Evolutionary conservation across 2,888 invertebrate species (phyloP).

Genomic region (Baccha elongata): DNA sequence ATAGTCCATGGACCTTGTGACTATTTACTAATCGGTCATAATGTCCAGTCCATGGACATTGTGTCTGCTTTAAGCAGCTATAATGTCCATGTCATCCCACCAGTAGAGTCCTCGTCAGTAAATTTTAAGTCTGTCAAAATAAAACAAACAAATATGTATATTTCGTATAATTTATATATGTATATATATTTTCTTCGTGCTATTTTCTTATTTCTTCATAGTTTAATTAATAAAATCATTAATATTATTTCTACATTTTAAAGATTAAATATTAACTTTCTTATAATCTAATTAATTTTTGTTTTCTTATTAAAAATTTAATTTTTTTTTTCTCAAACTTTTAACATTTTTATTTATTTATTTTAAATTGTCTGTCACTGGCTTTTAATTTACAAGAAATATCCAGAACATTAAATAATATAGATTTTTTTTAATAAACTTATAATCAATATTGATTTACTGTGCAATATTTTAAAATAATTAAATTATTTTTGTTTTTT

Average conservation of each 20-base stretch:
- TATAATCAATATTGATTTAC: conserved; percentile 10
- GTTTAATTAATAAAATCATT: conserved; percentile 29
- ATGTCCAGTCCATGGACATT: too few relatives aligned
- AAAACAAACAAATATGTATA: too few relatives aligned
- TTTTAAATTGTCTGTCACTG: conserved; percentile 46
- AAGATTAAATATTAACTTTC: conserved; percentile 8
- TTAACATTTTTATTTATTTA: neutral
- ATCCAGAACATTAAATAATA: conserved; percentile 50
- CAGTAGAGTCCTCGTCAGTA: too few relatives aligned
- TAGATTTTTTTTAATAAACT: neutral
- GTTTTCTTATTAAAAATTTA: neutral
- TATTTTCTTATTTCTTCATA: conserved; percentile 40
- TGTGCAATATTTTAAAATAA: conserved; percentile 66
- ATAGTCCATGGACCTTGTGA: too few relatives aligned
- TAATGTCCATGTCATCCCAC: too few relatives aligned
- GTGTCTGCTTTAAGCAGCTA: too few relatives aligned
- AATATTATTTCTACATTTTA: conserved; percentile 47
- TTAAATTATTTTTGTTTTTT: conserved; percentile 60
- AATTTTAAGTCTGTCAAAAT: too few relatives aligned
- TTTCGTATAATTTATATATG: conserved; percentile 44
- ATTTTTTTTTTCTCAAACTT: conserved; percentile 8
- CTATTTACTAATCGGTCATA: too few relatives aligned
- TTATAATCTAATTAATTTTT: neutral
- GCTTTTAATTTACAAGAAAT: conserved; percentile 65
- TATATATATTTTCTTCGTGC: conserved; percentile 70